Evolutionary conservation across 37 sponge, comb jelly and placozoan genomes (phyloP).

Genomic region (Ephydatia muelleri): DNA sequence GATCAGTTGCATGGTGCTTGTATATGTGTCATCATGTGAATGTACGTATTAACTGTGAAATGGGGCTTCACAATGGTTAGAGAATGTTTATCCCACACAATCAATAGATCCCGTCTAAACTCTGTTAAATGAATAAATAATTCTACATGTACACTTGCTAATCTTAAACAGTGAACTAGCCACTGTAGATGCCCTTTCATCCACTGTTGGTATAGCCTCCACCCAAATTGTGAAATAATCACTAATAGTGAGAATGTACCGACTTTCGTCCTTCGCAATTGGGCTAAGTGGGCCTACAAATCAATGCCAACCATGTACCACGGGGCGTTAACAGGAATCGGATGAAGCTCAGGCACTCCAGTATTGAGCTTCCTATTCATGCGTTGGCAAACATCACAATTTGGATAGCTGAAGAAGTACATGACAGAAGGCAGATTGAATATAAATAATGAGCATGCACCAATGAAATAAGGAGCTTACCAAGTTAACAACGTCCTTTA

Average conservation of each 20-base stretch:
- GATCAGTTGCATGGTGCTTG: not conserved
- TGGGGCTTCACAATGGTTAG: not conserved
- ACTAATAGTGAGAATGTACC: slow-evolving; percentile 63
- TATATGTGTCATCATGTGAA: not conserved
- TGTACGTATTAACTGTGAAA: not conserved
- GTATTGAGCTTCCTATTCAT: slow-evolving; percentile 59
- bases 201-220: slow-evolving; percentile 45
- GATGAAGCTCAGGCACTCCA: slow-evolving; percentile 56
- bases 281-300: slow-evolving; percentile 56
- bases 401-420: slow-evolving; percentile 26
- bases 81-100: slow-evolving; percentile 1
- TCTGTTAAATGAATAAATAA: not conserved
- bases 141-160: not conserved
- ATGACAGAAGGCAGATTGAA: not conserved
- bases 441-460: slow-evolving; percentile 1
- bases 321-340: slow-evolving; percentile 49
- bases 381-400: slow-evolving; percentile 70
- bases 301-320: slow-evolving; percentile 77
- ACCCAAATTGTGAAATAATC: slow-evolving; percentile 77
- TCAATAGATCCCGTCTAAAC: not conserved
- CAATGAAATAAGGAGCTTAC: not conserved
- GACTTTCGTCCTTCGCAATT: slow-evolving; percentile 13
- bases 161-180: slow-evolving; percentile 66
- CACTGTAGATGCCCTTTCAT: slow-evolving; percentile 50
- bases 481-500: too few relatives aligned